phyloP scores from a whole-genome alignment of 2,113 vertebrate genomes.

The Athene cunicularia region DNA sequence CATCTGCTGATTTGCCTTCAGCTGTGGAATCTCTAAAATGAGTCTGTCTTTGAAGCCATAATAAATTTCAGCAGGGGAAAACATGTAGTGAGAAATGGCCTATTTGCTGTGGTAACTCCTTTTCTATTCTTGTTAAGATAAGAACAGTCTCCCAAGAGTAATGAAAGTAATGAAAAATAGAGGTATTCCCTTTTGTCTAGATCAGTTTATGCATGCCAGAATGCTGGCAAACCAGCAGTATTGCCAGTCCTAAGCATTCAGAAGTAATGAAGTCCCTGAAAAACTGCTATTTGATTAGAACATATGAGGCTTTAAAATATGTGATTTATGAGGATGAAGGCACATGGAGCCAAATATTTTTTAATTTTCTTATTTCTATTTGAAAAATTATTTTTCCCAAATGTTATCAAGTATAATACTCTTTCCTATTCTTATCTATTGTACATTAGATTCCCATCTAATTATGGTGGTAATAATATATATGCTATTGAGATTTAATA shows the following conservation, averaged over 20 bases:
- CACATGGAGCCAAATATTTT: background rate
- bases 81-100: background rate
- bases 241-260: background rate
- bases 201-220: fast-evolving
- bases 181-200: background rate
- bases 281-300: background rate
- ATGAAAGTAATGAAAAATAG: background rate
- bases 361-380: background rate
- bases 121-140: background rate
- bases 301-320: background rate
- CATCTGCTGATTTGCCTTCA: background rate
- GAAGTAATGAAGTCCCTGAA: background rate
- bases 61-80: background rate
- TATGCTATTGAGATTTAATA: background rate
- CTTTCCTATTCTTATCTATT: background rate
- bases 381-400: background rate
- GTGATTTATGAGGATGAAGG: background rate
- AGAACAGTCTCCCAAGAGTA: background rate
- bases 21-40: background rate
- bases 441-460: background rate
- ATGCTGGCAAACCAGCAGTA: background rate
- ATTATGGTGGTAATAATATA: background rate
- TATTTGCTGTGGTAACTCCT: background rate
- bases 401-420: fast-evolving
- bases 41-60: background rate